These are phyloP conservation scores for Drosophila tropicalis DNA, from an alignment of 1,140 invertebrate genomes.

Conservation along the genomic window DNA sequence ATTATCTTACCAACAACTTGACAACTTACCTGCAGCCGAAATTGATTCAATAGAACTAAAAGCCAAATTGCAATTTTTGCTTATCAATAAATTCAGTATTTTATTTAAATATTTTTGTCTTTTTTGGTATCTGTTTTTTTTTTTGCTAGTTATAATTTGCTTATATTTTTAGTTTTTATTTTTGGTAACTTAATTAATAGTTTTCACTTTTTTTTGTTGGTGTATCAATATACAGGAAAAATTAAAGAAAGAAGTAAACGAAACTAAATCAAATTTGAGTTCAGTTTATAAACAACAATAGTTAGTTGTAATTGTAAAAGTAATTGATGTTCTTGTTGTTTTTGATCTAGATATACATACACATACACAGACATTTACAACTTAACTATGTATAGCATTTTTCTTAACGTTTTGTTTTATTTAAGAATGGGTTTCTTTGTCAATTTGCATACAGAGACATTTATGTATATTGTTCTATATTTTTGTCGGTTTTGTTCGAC, in stretches of 20 bases:
- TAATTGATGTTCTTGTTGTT: conserved; percentile 7
- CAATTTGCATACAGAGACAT: conserved; percentile 21
- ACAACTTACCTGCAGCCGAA: background rate
- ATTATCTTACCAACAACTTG: conserved; percentile 9
- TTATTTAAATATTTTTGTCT: conserved; percentile 75
- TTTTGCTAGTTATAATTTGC: conserved; percentile 41
- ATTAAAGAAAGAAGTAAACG: conserved; percentile 28
- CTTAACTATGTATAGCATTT: conserved; percentile 27
- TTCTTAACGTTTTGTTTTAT: conserved; percentile 8
- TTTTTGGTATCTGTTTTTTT: conserved; percentile 47
- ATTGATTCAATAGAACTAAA: conserved; percentile 41
- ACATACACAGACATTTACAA: conserved; percentile 42
- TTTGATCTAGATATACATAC: conserved; percentile 41
- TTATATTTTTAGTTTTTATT: conserved; percentile 28
- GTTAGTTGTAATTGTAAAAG: background rate
- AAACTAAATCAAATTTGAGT: background rate
- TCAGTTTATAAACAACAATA: conserved; percentile 11
- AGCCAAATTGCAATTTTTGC: conserved; percentile 33
- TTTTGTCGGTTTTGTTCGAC: background rate
- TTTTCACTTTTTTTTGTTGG: conserved; percentile 16
- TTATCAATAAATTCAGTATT: conserved; percentile 76
- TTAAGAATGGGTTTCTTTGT: conserved; percentile 37
- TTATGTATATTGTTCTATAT: background rate
- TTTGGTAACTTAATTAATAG: conserved; percentile 44
- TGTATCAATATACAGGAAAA: conserved; percentile 43